phyloP scores from a whole-genome alignment of 2,113 vertebrate genomes.

The Barbus barbus region DNA sequence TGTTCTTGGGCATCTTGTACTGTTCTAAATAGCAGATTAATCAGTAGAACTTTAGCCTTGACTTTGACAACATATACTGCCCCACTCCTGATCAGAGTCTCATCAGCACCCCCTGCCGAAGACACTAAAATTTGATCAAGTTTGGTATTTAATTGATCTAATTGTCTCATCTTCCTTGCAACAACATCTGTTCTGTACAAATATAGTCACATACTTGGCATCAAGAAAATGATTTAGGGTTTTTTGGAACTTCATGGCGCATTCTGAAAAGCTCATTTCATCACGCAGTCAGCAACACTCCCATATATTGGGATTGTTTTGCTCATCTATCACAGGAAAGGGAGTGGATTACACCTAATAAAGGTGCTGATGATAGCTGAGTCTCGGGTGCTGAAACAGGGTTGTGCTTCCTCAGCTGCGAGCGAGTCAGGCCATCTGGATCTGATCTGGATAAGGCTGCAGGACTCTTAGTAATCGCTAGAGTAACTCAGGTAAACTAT shows the following conservation, averaged over 20 bases:
- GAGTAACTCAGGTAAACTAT: constrained; percentile 71
- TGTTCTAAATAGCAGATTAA: constrained; percentile 63
- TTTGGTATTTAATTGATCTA: constrained; percentile 65
- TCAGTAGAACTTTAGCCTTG: constrained; percentile 63
- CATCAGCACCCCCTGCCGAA: constrained; percentile 40
- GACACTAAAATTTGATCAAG: constrained; percentile 56
- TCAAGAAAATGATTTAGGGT: background rate
- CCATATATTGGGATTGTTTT: constrained; percentile 50
- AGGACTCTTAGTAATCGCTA: constrained; percentile 70
- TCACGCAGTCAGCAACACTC: constrained; percentile 30
- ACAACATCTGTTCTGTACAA: constrained; percentile 28
- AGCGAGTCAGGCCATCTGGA: constrained; percentile 70
- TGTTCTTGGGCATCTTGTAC: constrained; percentile 61
- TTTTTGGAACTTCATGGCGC: constrained; percentile 14
- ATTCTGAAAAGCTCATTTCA: constrained; percentile 22
- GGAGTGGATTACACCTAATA: constrained; percentile 56
- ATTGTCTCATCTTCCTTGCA: constrained; percentile 49
- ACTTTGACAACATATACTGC: constrained; percentile 56
- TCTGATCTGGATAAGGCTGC: constrained; percentile 61
- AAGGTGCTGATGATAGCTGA: constrained; percentile 56
- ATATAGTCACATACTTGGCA: background rate
- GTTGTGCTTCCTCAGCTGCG: constrained; percentile 52
- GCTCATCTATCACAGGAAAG: constrained; percentile 56
- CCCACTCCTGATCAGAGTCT: constrained; percentile 57
- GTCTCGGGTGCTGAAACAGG: constrained; percentile 47